Base-by-base conservation (phyloP, 2,797 vertebrate genomes). In the Acipenser transmontanus region DNA sequence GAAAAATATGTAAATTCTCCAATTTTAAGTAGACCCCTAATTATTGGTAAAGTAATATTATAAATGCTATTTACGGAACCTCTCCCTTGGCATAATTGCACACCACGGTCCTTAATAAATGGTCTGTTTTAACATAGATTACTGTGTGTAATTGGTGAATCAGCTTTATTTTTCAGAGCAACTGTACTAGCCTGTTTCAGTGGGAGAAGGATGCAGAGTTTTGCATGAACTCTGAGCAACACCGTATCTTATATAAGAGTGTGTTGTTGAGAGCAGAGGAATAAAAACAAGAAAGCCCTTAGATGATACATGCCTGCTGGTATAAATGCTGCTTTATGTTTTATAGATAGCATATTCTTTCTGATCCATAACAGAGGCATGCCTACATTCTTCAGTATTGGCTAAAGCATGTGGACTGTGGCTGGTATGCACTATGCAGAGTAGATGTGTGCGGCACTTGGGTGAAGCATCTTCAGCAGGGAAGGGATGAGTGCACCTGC, bases 131-230 rank as follows among this genome's bases (percentile, higher is more conserved):
- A 47, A 20, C 20, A 59, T 1, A 14, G 50, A 10, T 69, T 62
- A 66, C 34, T 34, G 34, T 34, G 34, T 62, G 50, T 54, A 69
- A 62, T 47, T 11, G 59, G 52, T 66, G 62, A 66, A 69, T 66
- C 59, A 47, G 51, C 59, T 62, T 62, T 50, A 62, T 14, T 11
- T 62, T 56, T 51, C 50, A 56, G 63, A 10, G 63, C 34, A 34
- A 17, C 13, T 48, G 49, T 59, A 13, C 20, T 59, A 7, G 10
- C 13, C 52, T 57, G 34, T 17, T 47, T 12, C 13, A 56, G 20
- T 9, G 48, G 20, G 20, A 61, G 48, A 59, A 48, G 61, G 56
- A 64, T 20, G 52, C 34, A 6, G 17, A 17, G 57, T 62, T 50
- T 66, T 64, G 47, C 50, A 56, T 52, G 47, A 34, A 34, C 4